These are phyloP conservation scores for Melitaea athalia DNA, from an alignment of 2,888 invertebrate genomes.

Conservation along the genomic window DNA sequence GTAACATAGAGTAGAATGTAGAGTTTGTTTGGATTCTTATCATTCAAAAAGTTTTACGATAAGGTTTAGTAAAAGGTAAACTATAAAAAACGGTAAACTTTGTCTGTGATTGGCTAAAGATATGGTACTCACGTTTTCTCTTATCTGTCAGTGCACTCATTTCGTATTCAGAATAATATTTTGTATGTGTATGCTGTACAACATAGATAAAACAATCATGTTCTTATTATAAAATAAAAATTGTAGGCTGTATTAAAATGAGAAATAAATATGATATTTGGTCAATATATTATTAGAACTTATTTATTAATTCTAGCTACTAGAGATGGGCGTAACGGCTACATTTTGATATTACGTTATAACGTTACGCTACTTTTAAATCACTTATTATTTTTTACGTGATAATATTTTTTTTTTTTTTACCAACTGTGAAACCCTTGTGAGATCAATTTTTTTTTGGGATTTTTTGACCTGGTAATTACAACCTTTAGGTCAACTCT, in stretches of 20 bases:
- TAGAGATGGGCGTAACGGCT: too few relatives aligned
- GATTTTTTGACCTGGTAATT: too few relatives aligned
- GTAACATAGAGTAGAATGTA: not conserved
- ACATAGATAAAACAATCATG: constrained; percentile 19
- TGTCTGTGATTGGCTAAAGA: constrained; percentile 40
- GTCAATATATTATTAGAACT: not conserved
- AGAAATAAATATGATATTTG: not conserved
- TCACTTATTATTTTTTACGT: too few relatives aligned
- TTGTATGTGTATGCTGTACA: constrained; percentile 32
- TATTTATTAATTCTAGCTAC: not conserved
- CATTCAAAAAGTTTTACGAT: constrained; percentile 34
- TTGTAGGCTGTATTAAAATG: not conserved
- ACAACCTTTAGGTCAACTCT: too few relatives aligned
- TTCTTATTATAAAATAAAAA: constrained; percentile 17
- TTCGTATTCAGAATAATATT: constrained; percentile 39
- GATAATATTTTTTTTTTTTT: too few relatives aligned
- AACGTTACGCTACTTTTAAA: too few relatives aligned
- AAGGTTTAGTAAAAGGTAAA: constrained; percentile 42
- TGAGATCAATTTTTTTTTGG: too few relatives aligned
- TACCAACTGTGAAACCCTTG: too few relatives aligned
- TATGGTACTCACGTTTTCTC: constrained; percentile 44
- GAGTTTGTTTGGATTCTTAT: constrained; percentile 15
- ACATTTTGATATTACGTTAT: too few relatives aligned
- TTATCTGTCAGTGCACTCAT: constrained; percentile 72
- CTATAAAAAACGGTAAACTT: constrained; percentile 39